These are phyloP conservation scores for Agelas oroides DNA, from an alignment of 37 sponge, comb jelly and placozoan genomes.

Conservation along the genomic window DNA sequence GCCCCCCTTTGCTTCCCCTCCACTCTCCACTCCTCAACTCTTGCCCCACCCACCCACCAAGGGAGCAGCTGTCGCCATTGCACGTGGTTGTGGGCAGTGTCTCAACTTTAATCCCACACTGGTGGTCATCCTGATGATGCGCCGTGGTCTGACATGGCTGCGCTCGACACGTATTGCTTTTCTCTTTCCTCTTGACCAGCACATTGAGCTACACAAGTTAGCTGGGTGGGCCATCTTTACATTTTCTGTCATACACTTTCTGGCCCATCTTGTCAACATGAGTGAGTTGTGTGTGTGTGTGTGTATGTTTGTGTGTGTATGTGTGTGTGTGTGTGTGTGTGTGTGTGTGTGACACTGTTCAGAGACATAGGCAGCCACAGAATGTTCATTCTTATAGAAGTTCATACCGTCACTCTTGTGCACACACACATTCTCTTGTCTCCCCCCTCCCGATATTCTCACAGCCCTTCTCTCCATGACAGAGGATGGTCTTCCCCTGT, in stretches of 20 bases:
- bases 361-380: not conserved
- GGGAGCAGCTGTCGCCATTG: constrained; percentile 62
- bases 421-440: not conserved
- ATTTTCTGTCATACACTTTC: constrained; percentile 58
- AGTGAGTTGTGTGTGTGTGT: too few species aligned
- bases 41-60: not conserved
- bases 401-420: too few species aligned
- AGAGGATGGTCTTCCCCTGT: constrained; percentile 30
- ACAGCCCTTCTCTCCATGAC: constrained; percentile 39
- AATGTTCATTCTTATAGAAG: not conserved
- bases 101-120: constrained; percentile 79
- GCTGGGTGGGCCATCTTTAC: constrained; percentile 68
- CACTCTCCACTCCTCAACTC: too few species aligned
- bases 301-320: too few species aligned
- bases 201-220: constrained; percentile 88
- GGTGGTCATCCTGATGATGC: constrained; percentile 78
- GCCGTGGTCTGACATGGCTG: constrained; percentile 72
- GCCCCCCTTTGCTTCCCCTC: too few species aligned
- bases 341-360: not conserved
- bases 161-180: constrained; percentile 68
- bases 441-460: not conserved
- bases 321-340: not conserved
- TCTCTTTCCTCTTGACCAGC: constrained; percentile 85
- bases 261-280: constrained; percentile 72
- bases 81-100: constrained; percentile 85